Percentiles rank a stretch among this genome's conserved stretches.
phyloP scores from a whole-genome alignment of 2,888 invertebrate genomes.

The Eristalis intricaria region DNA sequence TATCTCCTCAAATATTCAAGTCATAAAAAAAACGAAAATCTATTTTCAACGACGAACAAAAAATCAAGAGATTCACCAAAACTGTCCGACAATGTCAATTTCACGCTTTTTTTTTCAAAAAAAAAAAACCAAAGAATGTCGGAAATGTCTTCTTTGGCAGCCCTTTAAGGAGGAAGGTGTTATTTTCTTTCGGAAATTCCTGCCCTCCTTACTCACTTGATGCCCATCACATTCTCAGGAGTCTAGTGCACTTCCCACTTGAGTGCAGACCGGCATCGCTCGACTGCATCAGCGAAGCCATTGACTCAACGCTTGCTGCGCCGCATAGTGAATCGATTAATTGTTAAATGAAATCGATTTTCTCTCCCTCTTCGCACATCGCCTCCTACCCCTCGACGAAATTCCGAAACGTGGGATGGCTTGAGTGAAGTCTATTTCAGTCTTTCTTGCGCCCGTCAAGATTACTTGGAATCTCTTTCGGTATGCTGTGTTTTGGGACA shows the following conservation, averaged over 20 bases:
- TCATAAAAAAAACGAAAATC: constrained; percentile 17
- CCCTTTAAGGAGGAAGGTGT: constrained; percentile 9
- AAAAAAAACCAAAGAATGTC: background rate
- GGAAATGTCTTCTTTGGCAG: background rate
- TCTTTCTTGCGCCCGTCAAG: constrained; percentile 4
- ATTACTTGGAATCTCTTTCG: background rate
- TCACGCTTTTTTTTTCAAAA: background rate
- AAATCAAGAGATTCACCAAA: background rate
- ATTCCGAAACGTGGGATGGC: constrained; percentile 8
- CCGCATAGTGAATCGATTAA: constrained; percentile 47
- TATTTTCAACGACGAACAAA: constrained; percentile 20
- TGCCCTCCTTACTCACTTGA: background rate
- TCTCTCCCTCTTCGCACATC: constrained; percentile 3
- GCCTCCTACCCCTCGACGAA: background rate
- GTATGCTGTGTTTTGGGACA: constrained; percentile 32
- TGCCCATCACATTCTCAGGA: constrained; percentile 28
- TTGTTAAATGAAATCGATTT: constrained; percentile 50
- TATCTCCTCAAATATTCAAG: background rate
- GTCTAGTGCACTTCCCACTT: constrained; percentile 17
- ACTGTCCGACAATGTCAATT: constrained; percentile 23
- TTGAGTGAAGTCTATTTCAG: constrained; percentile 44
- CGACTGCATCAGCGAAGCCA: constrained; percentile 20
- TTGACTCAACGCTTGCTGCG: constrained; percentile 3
- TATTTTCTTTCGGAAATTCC: background rate
- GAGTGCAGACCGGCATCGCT: constrained; percentile 15